These are phyloP conservation scores for Ramphastos sulfuratus DNA, from an alignment of 2,113 vertebrate genomes.

Conservation along the genomic window DNA sequence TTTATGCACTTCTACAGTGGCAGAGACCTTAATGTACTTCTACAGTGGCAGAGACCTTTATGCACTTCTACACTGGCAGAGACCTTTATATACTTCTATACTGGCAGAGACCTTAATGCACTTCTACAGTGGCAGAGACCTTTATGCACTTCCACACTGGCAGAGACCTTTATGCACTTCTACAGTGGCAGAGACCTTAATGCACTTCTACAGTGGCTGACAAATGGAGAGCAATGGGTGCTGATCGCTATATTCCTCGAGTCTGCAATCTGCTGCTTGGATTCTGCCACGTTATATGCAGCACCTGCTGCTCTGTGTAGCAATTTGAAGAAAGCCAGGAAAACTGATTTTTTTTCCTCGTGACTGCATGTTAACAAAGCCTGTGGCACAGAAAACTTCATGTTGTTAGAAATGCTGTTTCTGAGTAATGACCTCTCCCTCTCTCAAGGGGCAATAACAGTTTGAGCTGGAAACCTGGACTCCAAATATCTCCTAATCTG, in stretches of 20 bases:
- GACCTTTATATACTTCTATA: no score
- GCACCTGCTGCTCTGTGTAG: slow-evolving; percentile 57
- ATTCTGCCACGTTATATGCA: background rate
- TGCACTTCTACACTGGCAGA: background rate
- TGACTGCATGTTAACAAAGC: slow-evolving; percentile 64
- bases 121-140: background rate
- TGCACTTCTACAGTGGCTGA: background rate
- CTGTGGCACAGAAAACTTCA: slow-evolving; percentile 24
- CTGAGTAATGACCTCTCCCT: slow-evolving; percentile 64
- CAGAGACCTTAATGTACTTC: background rate
- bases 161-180: background rate
- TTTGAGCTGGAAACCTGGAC: slow-evolving; percentile 1
- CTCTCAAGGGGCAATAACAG: background rate
- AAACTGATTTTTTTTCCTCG: slow-evolving; percentile 56
- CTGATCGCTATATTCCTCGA: background rate
- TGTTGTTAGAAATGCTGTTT: slow-evolving; percentile 18
- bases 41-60: background rate
- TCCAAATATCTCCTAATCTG: background rate
- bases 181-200: background rate
- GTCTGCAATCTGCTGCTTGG: slow-evolving; percentile 9
- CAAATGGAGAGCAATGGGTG: background rate
- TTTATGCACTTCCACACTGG: no score
- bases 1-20: no score
- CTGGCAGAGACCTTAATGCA: background rate
- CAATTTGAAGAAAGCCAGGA: slow-evolving; percentile 15